These are phyloP conservation scores for Heliconius ethilla DNA, from an alignment of 2,888 invertebrate genomes.

Conservation along the genomic window DNA sequence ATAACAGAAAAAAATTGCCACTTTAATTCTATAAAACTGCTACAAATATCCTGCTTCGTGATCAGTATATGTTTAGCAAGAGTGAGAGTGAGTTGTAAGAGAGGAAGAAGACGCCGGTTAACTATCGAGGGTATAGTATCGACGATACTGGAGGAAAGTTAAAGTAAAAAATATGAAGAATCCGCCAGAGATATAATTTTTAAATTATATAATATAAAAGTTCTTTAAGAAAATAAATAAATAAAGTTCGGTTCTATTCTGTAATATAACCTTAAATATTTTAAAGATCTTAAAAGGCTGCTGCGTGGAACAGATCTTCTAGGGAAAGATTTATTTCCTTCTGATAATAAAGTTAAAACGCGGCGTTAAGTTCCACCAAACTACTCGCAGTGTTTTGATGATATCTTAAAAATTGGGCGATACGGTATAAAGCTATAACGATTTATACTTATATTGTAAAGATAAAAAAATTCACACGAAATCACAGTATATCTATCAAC, in stretches of 20 bases:
- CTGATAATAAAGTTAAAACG: background rate
- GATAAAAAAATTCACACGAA: slow-evolving; percentile 33
- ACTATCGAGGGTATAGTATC: background rate
- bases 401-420: background rate
- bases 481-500: slow-evolving; percentile 23
- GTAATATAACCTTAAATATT: too few relatives aligned
- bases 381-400: background rate
- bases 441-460: background rate
- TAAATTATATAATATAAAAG: too few relatives aligned
- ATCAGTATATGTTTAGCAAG: background rate
- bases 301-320: too few relatives aligned
- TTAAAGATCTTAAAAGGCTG: too few relatives aligned
- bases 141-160: background rate
- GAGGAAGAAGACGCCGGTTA: background rate
- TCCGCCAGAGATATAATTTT: too few relatives aligned
- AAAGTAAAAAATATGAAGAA: too few relatives aligned
- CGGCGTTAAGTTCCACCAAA: background rate
- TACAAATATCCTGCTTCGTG: background rate
- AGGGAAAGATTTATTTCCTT: background rate
- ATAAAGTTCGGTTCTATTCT: too few relatives aligned
- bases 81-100: background rate
- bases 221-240: too few relatives aligned
- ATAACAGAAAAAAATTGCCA: background rate
- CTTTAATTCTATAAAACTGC: too few relatives aligned
- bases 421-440: too few relatives aligned